Conservation (phyloP, 2,113 vertebrate genomes). For the Pseudopodoces humilis region DNA sequence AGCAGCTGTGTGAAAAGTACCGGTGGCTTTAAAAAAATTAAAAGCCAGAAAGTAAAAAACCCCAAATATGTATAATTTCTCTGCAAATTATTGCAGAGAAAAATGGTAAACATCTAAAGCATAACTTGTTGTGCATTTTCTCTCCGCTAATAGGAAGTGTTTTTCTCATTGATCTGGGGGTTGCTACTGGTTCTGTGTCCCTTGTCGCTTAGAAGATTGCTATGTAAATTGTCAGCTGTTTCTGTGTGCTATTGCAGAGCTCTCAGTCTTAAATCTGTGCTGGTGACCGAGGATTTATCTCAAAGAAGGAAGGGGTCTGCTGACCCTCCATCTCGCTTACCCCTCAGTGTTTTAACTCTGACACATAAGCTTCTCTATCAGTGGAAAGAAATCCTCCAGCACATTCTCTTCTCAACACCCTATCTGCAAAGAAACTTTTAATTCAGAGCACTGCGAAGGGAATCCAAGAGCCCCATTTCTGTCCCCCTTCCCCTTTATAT, state of each 20-base stretch:
- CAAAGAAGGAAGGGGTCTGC: not conserved
- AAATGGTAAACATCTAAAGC: slow-evolving; percentile 4
- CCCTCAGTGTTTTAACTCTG: not conserved
- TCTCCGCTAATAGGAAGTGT: not conserved
- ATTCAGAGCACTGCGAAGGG: not conserved
- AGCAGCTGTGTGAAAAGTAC: slow-evolving; percentile 42
- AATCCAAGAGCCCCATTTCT: not conserved
- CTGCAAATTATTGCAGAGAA: not conserved
- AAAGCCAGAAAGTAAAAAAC: not conserved
- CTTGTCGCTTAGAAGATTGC: not conserved
- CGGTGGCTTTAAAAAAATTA: not conserved
- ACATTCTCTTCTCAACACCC: not conserved
- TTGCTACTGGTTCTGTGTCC: slow-evolving; percentile 13
- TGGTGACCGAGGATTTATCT: not conserved
- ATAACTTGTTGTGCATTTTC: slow-evolving; percentile 26
- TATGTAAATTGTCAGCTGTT: slow-evolving; percentile 25
- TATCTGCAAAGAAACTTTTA: slow-evolving; percentile 48
- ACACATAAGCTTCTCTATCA: not conserved
- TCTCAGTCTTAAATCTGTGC: not conserved
- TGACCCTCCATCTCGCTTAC: not conserved
- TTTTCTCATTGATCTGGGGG: slow-evolving; percentile 2
- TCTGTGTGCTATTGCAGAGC: slow-evolving; percentile 17
- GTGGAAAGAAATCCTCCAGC: not conserved
- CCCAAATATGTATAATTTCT: not conserved
- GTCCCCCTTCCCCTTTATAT: not conserved